A percentile compares a stretch with the other conserved stretches of the same genome.
Evolutionary conservation across 2,113 vertebrate species (phyloP).

Genomic region (Cynoglossus semilaevis): DNA sequence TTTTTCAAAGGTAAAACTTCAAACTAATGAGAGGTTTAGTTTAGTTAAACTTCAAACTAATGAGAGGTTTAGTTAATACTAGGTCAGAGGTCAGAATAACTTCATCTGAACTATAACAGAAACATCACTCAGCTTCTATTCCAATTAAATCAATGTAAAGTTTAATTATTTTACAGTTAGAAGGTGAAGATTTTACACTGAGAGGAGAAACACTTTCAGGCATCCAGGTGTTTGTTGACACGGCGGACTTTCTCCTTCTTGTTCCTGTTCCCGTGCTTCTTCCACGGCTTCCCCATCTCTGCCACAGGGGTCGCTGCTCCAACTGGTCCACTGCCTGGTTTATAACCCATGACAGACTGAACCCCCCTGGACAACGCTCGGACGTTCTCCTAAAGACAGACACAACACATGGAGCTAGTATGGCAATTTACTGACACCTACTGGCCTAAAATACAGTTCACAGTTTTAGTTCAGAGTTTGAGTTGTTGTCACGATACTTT

Average conservation of each 20-base stretch:
- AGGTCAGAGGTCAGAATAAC: too few relatives aligned
- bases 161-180: not conserved
- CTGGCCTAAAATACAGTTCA: not conserved
- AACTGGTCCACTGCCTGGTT: conserved; percentile 74
- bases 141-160: conserved; percentile 28
- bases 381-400: conserved; percentile 83
- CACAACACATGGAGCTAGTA: not conserved
- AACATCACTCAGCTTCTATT: conserved; percentile 8
- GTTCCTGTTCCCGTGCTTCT: conserved; percentile 93
- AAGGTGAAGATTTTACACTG: too few relatives aligned
- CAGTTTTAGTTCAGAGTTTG: not conserved
- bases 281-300: conserved; percentile 89
- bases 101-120: too few relatives aligned
- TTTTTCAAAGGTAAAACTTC: too few relatives aligned
- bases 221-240: conserved; percentile 89
- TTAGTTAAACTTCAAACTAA: not conserved
- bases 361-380: conserved; percentile 88
- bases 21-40: too few relatives aligned
- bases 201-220: conserved; percentile 63
- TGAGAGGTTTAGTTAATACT: too few relatives aligned
- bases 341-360: conserved; percentile 87
- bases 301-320: conserved; percentile 19
- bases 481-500: not conserved
- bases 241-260: conserved; percentile 94
- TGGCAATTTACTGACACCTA: too few relatives aligned